A percentile compares a stretch with the other conserved stretches of the same genome.
Conservation (phyloP, 2,113 vertebrate species). For the Sphyrna mokarran region DNA sequence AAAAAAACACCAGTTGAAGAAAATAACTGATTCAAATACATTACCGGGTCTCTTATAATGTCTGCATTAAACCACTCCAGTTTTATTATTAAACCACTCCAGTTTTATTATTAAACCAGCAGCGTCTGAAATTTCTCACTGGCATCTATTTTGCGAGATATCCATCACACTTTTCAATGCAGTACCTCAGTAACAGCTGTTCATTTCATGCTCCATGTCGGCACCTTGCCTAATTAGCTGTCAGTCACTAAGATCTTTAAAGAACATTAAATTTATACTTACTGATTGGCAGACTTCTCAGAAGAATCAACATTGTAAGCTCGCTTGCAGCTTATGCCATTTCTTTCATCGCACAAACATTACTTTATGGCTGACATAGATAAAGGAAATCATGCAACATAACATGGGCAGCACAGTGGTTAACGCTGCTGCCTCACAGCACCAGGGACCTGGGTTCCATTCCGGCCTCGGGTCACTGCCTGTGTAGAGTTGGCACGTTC, state of each 20-base stretch:
- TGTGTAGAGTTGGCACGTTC: too few relatives aligned
- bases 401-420: background rate
- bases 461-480: too few relatives aligned
- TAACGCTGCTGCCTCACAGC: too few relatives aligned
- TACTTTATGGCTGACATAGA: background rate
- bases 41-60: background rate
- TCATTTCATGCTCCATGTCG: conserved; percentile 52
- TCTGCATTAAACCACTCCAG: background rate
- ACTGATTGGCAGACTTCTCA: conserved; percentile 38
- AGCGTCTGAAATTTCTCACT: conserved; percentile 20
- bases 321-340: background rate
- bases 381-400: background rate
- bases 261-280: conserved; percentile 45
- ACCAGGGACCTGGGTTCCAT: too few relatives aligned
- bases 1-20: background rate
- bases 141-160: background rate
- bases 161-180: conserved; percentile 44
- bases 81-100: background rate
- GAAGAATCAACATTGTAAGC: conserved; percentile 27
- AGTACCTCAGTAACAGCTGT: conserved; percentile 52
- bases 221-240: conserved; percentile 52
- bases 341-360: background rate
- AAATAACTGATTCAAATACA: background rate
- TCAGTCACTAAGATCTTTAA: conserved; percentile 40
- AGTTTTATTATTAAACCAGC: background rate